phyloP scores from a whole-genome alignment of 2,113 vertebrate species.

The Ceratotherium simum region DNA sequence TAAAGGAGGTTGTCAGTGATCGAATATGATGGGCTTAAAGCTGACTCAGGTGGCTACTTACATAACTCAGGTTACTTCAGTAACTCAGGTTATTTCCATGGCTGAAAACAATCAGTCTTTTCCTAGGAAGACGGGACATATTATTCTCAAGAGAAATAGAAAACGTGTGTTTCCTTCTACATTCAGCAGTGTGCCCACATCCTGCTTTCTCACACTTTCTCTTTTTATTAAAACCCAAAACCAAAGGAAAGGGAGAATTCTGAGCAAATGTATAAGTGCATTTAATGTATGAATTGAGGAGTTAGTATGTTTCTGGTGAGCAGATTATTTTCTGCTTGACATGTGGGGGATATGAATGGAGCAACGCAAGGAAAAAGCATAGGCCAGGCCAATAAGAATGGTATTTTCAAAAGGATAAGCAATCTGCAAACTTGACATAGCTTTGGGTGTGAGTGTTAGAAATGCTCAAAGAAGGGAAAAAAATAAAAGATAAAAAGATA shows the following conservation, averaged over 20 bases:
- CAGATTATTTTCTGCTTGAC: background rate
- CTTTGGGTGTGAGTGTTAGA: background rate
- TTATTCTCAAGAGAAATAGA: background rate
- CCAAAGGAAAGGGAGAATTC: background rate
- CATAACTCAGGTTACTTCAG: no score
- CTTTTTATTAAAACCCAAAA: background rate
- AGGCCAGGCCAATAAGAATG: background rate
- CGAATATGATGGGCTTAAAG: background rate
- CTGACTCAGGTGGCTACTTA: background rate
- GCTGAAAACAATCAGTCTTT: background rate
- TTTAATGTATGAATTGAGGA: background rate
- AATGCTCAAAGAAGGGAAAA: background rate
- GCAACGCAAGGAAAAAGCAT: background rate
- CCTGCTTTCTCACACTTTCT: background rate
- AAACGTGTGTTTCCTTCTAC: background rate
- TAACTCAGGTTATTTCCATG: background rate
- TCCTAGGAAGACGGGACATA: background rate
- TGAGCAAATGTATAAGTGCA: background rate
- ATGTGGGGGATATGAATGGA: background rate
- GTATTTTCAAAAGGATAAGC: background rate
- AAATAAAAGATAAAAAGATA: background rate
- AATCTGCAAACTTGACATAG: background rate
- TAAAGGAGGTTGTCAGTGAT: constrained; percentile 15
- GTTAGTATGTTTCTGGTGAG: background rate
- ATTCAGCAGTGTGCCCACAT: background rate